Evolutionary conservation across 2,888 invertebrate species (phyloP).

Genomic region (Nymphalis polychloros): DNA sequence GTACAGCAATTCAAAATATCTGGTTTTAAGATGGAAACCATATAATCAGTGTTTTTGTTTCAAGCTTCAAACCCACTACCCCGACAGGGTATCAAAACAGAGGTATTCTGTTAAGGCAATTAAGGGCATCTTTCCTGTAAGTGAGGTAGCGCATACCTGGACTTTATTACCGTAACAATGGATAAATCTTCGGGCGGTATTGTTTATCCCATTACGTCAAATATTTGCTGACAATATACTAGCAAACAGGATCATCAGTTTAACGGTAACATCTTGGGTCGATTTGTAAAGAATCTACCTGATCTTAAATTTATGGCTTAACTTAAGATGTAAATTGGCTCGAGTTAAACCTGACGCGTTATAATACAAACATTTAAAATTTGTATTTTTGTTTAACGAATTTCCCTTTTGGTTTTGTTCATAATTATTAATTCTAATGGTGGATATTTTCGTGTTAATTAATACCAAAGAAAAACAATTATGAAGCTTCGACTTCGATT

Average conservation of each 20-base stretch:
- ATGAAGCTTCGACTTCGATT: no score
- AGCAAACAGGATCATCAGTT: constrained; percentile 69
- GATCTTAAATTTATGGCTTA: constrained; percentile 46
- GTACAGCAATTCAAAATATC: constrained; percentile 43
- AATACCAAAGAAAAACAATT: no score
- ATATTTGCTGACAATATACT: constrained; percentile 52
- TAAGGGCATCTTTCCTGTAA: constrained; percentile 64
- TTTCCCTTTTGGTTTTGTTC: no score
- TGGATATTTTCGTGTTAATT: no score
- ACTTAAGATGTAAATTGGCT: constrained; percentile 11
- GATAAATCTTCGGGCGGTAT: constrained; percentile 53
- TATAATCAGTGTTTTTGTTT: constrained; percentile 46
- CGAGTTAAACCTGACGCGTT: not conserved
- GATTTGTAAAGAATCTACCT: constrained; percentile 62
- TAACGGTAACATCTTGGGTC: constrained; percentile 64
- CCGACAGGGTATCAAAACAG: constrained; percentile 51
- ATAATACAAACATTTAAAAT: not conserved
- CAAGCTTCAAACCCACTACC: constrained; percentile 50
- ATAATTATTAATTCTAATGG: no score
- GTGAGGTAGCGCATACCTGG: constrained; percentile 76
- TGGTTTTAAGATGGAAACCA: constrained; percentile 44
- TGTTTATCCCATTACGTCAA: constrained; percentile 78
- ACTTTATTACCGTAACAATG: constrained; percentile 66
- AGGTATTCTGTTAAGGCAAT: constrained; percentile 63
- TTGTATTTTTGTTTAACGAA: no score